A percentile compares a stretch with the other conserved stretches of the same genome.
These are phyloP conservation scores for Platyrinchus mystaceus DNA, from an alignment of 2,797 vertebrate genomes.

Conservation along the genomic window DNA sequence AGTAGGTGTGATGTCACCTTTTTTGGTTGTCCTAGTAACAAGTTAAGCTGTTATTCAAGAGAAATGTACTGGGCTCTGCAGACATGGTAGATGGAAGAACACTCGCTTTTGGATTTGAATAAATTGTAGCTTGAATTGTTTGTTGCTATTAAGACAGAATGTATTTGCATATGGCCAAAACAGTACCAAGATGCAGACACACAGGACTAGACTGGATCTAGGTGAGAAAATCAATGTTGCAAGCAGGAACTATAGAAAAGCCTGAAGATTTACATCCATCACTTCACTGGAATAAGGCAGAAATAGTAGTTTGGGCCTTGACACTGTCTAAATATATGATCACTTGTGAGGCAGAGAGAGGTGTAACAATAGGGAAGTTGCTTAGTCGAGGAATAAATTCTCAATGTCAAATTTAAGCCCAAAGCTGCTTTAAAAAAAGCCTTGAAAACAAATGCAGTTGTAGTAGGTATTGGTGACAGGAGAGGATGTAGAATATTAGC, in stretches of 20 bases:
- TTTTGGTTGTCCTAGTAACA: constrained; percentile 43
- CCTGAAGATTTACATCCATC: neutral
- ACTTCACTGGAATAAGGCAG: neutral
- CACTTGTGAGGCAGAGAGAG: neutral
- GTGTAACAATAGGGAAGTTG: neutral
- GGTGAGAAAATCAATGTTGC: neutral
- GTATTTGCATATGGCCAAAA: neutral
- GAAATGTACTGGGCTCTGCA: neutral
- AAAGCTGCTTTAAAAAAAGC: neutral
- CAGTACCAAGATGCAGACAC: neutral
- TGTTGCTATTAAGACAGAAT: neutral
- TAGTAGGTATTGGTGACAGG: neutral
- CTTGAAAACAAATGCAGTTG: neutral
- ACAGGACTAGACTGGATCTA: neutral
- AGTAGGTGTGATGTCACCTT: constrained; percentile 26
- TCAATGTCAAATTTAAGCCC: neutral
- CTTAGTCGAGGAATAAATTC: neutral
- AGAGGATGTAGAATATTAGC: neutral
- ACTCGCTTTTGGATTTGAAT: neutral
- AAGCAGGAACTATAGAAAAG: neutral
- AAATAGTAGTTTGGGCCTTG: neutral
- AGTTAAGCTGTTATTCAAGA: neutral
- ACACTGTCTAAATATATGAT: neutral
- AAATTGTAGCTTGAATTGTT: neutral
- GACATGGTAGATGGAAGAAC: neutral